Percentiles rank a stretch among this genome's conserved stretches.
Conservation (phyloP, 2,888 invertebrate species). For the Polydrusus cervinus region DNA sequence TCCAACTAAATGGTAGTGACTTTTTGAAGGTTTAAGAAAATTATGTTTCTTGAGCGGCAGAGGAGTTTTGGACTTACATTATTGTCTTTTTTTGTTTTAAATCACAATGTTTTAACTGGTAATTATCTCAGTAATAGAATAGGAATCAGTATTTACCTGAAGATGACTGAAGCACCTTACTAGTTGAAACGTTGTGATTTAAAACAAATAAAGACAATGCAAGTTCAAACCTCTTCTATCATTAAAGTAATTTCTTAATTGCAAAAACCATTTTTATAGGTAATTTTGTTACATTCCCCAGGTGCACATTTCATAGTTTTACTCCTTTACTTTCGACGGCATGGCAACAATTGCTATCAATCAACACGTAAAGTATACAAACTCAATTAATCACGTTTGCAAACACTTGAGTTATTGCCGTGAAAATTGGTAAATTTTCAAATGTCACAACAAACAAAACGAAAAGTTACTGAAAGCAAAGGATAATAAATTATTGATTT, state of each 20-base stretch:
- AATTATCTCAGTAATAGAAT: too few relatives aligned
- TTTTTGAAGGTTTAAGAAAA: too few relatives aligned
- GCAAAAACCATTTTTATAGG: not conserved
- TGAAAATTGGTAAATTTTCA: constrained; percentile 32
- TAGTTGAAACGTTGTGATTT: too few relatives aligned
- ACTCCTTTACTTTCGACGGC: not conserved
- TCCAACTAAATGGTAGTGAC: too few relatives aligned
- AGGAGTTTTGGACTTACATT: too few relatives aligned
- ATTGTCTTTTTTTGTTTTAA: too few relatives aligned
- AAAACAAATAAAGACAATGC: too few relatives aligned
- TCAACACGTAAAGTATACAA: constrained; percentile 28
- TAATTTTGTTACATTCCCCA: constrained; percentile 13
- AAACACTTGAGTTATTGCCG: constrained; percentile 36
- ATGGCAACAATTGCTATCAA: constrained; percentile 27
- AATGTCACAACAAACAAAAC: constrained; percentile 27
- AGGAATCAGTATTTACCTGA: too few relatives aligned
- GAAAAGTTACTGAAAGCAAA: constrained; percentile 8
- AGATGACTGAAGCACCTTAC: too few relatives aligned
- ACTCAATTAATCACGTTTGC: constrained; percentile 37
- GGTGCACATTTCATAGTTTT: constrained; percentile 7
- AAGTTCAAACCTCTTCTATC: too few relatives aligned
- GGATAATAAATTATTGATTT: constrained; percentile 32
- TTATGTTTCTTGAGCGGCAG: too few relatives aligned
- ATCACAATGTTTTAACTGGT: too few relatives aligned
- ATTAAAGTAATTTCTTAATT: not conserved